Base-by-base conservation (phyloP, 1,140 invertebrate species). In the Cyrtorhinus lividipennis region DNA sequence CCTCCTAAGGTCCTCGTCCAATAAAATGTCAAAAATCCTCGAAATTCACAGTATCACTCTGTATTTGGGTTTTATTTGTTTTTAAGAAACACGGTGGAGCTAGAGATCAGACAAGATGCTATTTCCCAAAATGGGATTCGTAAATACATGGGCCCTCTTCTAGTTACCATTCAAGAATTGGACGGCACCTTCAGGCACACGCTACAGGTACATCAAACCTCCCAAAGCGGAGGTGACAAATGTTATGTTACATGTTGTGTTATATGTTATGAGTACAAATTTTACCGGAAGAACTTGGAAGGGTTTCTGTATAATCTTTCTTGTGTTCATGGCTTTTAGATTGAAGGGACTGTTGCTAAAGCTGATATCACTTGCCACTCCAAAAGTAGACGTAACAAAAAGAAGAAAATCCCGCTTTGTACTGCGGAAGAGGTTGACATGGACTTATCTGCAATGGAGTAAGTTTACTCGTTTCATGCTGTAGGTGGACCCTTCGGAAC, bases 381-480 rank as follows among this genome's bases (percentile, higher is more conserved):
- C 46, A 99, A 99, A 78, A 91, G 87, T 72, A 77, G 89, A 53
- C 78, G 94, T 66, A 96, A 99, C 73, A 99, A 99, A 74, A 99
- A 98, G 76, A 99, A 99, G 73, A 98, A 98, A 75, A 98, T 99
- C 71, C 95, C 95, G 0, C 71, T 99, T 1, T 94, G 93, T 73
- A 99, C 95, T 0, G 94, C 93, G 0, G 96, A 99, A 75, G 97
- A 99, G 77, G 92, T 98, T 18, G 95, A 98, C 71, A 98, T 98
- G 93, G 94, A 98, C 78, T 77, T 98, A 0, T 90, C 84, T 67
- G 88, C 88, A 65, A 96, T 96, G 92, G 93, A 96, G 90, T 94
- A 78, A 83, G 85, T 76, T n/a, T n/a, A n/a, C n/a, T n/a, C n/a
- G n/a, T n/a, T n/a, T n/a, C n/a, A n/a, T n/a, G n/a, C n/a, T n/a